A percentile compares a stretch with the other conserved stretches of the same genome.
Evolutionary conservation across 2,113 vertebrate species (phyloP).

Genomic region (Burhinus bistriatus): DNA sequence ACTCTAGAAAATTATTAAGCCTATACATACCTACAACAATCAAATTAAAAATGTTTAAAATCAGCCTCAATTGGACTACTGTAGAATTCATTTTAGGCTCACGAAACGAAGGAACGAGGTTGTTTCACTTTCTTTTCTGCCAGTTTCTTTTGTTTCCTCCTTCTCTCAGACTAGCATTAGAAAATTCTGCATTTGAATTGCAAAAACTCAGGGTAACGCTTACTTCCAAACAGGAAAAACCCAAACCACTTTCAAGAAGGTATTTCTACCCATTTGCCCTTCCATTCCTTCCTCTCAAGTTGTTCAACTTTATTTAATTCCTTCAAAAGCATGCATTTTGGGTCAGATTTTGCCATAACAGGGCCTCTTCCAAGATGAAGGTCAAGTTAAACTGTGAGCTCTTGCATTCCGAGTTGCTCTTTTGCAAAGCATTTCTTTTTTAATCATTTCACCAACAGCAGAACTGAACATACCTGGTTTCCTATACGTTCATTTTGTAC

Average conservation of each 20-base stretch:
- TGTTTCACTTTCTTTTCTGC: slow-evolving; percentile 65
- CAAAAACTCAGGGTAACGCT: neutral
- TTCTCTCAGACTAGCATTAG: neutral
- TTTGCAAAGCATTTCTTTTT: neutral
- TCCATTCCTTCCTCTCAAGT: neutral
- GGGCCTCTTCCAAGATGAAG: neutral
- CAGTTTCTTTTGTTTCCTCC: slow-evolving; percentile 1
- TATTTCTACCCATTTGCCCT: neutral
- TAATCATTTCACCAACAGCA: neutral
- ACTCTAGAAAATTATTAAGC: neutral
- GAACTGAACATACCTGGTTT: neutral
- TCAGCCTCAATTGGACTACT: neutral
- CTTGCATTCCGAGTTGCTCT: neutral
- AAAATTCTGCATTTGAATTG: slow-evolving; percentile 24
- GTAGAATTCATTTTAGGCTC: neutral
- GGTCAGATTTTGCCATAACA: neutral
- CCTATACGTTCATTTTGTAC: neutral
- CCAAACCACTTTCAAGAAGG: neutral
- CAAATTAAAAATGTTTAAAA: neutral
- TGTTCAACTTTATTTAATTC: neutral
- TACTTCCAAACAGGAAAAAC: neutral
- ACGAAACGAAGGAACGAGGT: rapidly evolving
- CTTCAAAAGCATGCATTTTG: neutral
- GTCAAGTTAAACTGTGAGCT: neutral
- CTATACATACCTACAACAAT: neutral